Conservation (phyloP, 1,140 invertebrate genomes). For the Adoxophyes honmai region DNA sequence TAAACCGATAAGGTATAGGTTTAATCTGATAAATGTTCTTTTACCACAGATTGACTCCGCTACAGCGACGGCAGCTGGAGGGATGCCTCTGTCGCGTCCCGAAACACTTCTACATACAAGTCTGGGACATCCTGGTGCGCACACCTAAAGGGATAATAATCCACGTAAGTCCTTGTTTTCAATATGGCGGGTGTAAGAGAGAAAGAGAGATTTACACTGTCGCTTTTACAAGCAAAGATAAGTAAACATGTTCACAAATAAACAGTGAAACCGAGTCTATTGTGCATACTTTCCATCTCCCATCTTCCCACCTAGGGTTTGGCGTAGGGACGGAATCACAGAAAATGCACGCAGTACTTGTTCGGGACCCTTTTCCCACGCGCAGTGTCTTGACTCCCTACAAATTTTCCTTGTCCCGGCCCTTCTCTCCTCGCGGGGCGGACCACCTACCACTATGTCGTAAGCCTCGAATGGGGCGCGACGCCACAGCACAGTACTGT, state of each 20-base stretch:
- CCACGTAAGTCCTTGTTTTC: conserved; percentile 49
- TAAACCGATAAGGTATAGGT: no score
- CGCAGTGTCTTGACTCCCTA: not conserved
- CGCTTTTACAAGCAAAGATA: no score
- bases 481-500: not conserved
- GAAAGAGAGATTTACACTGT: no score
- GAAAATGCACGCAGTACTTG: not conserved
- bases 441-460: not conserved
- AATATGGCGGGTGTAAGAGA: not conserved
- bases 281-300: not conserved
- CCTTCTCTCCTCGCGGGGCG: not conserved
- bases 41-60: conserved; percentile 79
- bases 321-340: not conserved
- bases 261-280: no score
- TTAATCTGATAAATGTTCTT: conserved; percentile 22
- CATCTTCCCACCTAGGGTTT: not conserved
- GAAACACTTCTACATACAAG: conserved; percentile 94
- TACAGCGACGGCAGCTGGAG: conserved; percentile 93
- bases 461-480: not conserved
- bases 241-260: no score
- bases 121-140: conserved; percentile 95
- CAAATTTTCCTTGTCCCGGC: not conserved
- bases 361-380: not conserved
- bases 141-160: conserved; percentile 94
- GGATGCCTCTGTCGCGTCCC: conserved; percentile 97